Conservation (phyloP, 64 coral and sea anemone genomes). For the Catalaphyllia jardinei region DNA sequence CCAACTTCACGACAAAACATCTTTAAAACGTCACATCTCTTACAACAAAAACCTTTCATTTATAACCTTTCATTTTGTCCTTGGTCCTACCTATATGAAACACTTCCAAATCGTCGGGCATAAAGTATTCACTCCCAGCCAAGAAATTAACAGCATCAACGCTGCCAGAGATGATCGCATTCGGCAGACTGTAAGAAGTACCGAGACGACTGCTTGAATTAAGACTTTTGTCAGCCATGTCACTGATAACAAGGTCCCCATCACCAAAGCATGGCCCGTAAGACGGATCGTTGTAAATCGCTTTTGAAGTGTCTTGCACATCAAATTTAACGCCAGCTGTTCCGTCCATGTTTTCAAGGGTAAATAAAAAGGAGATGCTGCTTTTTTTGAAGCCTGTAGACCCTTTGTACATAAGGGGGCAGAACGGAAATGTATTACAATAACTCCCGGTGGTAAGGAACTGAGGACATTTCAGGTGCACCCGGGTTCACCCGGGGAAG, state of each 20-base stretch:
- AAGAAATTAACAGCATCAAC: neutral
- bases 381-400: neutral
- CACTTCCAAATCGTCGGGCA: conserved; percentile 6
- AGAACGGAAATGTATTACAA: neutral
- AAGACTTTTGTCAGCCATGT: neutral
- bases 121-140: conserved; percentile 15
- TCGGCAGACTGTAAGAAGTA: neutral
- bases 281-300: neutral
- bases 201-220: neutral
- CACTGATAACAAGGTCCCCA: conserved; percentile 2
- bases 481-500: no score
- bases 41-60: no score
- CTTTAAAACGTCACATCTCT: no score
- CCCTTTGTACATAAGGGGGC: neutral
- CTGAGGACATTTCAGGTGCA: no score
- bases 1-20: no score
- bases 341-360: neutral
- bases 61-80: neutral
- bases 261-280: conserved; percentile 33
- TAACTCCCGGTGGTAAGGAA: no score
- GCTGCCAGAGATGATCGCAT: neutral
- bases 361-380: conserved; percentile 20
- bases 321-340: neutral
- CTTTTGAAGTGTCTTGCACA: neutral
- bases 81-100: conserved; percentile 1